These are phyloP conservation scores for Tanytarsus gracilentus DNA, from an alignment of 2,888 invertebrate genomes.

Conservation along the genomic window DNA sequence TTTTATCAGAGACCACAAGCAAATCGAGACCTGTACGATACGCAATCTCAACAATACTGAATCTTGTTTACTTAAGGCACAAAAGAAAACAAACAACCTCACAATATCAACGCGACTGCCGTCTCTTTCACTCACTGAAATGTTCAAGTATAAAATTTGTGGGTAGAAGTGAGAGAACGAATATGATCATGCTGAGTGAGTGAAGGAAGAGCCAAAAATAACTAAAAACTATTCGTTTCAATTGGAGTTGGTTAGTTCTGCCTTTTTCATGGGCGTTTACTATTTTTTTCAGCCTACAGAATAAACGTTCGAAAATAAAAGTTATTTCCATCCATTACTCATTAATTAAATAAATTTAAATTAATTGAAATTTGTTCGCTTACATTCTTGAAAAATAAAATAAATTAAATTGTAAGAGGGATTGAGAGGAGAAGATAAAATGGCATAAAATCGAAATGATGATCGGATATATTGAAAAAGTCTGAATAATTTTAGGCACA, in stretches of 20 bases:
- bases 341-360: slow-evolving; percentile 7
- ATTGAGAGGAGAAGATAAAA: background rate
- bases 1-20: background rate
- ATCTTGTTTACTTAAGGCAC: slow-evolving; percentile 22
- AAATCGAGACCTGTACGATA: slow-evolving; percentile 20
- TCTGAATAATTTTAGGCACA: too few relatives aligned
- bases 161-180: background rate
- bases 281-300: slow-evolving; percentile 1
- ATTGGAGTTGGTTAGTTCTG: background rate
- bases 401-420: background rate
- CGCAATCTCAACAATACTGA: slow-evolving; percentile 27
- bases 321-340: slow-evolving; percentile 7
- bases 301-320: background rate
- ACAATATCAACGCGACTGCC: background rate
- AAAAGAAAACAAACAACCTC: slow-evolving; percentile 16
- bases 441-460: slow-evolving; percentile 10
- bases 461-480: too few relatives aligned
- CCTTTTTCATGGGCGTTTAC: slow-evolving; percentile 14
- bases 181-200: background rate
- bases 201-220: background rate
- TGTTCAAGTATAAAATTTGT: background rate
- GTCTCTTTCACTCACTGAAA: background rate
- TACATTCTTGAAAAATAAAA: slow-evolving; percentile 4
- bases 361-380: slow-evolving; percentile 8
- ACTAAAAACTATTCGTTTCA: background rate